phyloP scores from a whole-genome alignment of 2,888 invertebrate species.

The Aspidiotus destructor region DNA sequence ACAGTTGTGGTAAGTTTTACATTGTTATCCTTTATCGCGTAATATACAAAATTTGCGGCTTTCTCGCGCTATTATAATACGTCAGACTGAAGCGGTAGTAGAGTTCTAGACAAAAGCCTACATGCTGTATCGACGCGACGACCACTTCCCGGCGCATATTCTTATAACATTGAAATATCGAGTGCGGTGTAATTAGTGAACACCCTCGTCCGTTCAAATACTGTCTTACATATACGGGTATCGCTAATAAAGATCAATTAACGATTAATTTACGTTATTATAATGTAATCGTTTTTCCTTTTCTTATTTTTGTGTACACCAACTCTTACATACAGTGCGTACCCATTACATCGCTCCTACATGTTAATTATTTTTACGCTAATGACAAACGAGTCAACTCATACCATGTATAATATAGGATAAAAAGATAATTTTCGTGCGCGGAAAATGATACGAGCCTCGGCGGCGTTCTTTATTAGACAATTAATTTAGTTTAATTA shows the following conservation, averaged over 20 bases:
- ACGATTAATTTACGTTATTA: slow-evolving; percentile 17
- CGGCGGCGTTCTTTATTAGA: not conserved
- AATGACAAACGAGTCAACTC: not conserved
- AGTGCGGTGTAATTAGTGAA: slow-evolving; percentile 4
- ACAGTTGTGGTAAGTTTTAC: slow-evolving; percentile 59
- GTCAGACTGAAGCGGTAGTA: too few relatives aligned
- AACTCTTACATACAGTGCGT: too few relatives aligned
- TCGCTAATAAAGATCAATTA: slow-evolving; percentile 26
- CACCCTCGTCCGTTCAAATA: not conserved
- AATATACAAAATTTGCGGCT: not conserved
- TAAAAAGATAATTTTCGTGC: not conserved
- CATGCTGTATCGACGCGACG: too few relatives aligned
- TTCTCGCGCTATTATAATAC: not conserved
- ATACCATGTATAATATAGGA: too few relatives aligned
- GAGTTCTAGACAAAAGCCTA: too few relatives aligned
- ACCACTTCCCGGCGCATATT: too few relatives aligned
- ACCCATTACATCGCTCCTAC: too few relatives aligned
- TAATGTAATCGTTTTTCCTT: not conserved
- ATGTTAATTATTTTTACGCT: slow-evolving; percentile 3
- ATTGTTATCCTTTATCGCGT: not conserved
- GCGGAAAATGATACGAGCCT: slow-evolving; percentile 1
- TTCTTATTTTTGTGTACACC: not conserved
- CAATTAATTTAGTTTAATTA: slow-evolving; percentile 4
- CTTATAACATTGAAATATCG: too few relatives aligned
- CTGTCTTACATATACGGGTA: slow-evolving; percentile 7